Conservation (phyloP, 2,888 invertebrate genomes). For the Orthosia incerta region DNA sequence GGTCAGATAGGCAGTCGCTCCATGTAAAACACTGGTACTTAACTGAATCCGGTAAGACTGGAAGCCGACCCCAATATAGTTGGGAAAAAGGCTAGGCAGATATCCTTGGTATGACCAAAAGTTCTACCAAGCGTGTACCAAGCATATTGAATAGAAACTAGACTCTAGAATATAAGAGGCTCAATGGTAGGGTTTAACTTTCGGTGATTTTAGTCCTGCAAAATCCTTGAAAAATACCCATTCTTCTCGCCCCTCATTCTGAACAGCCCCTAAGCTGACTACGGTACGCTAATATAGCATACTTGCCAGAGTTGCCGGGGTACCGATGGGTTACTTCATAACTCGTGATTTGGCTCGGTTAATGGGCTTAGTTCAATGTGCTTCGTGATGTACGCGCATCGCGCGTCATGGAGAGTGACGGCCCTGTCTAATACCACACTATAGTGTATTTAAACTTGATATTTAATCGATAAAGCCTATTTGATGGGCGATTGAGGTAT, state of each 20-base stretch:
- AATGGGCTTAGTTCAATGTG: slow-evolving; percentile 81
- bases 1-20: no score
- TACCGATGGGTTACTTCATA: slow-evolving; percentile 82
- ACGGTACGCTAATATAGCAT: slow-evolving; percentile 75
- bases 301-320: slow-evolving; percentile 81
- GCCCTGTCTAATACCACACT: slow-evolving; percentile 22
- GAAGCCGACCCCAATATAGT: no score
- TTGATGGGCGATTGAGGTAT: slow-evolving; percentile 1
- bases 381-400: slow-evolving; percentile 61
- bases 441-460: slow-evolving; percentile 20
- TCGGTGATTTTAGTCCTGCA: background rate
- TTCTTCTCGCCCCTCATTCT: slow-evolving; percentile 48
- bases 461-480: slow-evolving; percentile 18
- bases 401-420: slow-evolving; percentile 41
- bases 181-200: background rate
- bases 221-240: background rate
- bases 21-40: no score
- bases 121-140: no score
- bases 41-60: no score
- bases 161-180: no score
- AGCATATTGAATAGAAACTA: no score
- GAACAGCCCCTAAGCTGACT: slow-evolving; percentile 70
- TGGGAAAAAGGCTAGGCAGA: no score
- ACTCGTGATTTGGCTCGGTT: slow-evolving; percentile 83
- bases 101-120: no score